Evolutionary conservation across 2,113 vertebrate genomes (phyloP).

Genomic region (Excalfactoria chinensis): DNA sequence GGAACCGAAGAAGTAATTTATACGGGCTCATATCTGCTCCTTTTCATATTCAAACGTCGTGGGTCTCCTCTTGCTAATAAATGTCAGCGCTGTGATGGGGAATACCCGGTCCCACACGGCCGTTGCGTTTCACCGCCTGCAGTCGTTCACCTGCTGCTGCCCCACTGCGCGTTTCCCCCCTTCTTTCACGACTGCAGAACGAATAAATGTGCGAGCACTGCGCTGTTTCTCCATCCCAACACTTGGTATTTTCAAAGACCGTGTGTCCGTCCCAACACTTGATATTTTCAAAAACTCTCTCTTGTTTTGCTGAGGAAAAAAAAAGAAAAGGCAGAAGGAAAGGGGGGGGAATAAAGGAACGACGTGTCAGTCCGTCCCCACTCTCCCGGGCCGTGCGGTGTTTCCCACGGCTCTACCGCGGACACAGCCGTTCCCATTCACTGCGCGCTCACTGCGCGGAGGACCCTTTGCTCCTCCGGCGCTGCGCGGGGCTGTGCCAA

Average conservation of each 20-base stretch:
- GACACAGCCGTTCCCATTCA: background rate
- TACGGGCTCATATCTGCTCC: slow-evolving; percentile 40
- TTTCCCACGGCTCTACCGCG: background rate
- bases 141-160: slow-evolving; percentile 70
- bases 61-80: slow-evolving; percentile 66
- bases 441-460: background rate
- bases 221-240: slow-evolving; percentile 32
- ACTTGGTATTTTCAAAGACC: slow-evolving; percentile 32
- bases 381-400: background rate
- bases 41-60: slow-evolving; percentile 54
- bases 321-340: no score
- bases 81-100: slow-evolving; percentile 53
- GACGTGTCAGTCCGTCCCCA: background rate
- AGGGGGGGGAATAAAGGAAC: background rate
- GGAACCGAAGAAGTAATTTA: slow-evolving; percentile 24
- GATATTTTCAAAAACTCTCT: slow-evolving; percentile 27
- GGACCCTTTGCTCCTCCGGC: background rate
- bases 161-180: slow-evolving; percentile 47
- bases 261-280: slow-evolving; percentile 27
- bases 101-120: slow-evolving; percentile 65
- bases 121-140: slow-evolving; percentile 66
- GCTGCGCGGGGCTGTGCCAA: background rate
- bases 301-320: background rate
- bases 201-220: slow-evolving; percentile 17
- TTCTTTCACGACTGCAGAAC: slow-evolving; percentile 34